Percentiles rank a stretch among this genome's conserved stretches.
Evolutionary conservation across 30 jellyfish, hydroid and myxozoan genomes (phyloP).

Genomic region (Chironex yamaguchii): DNA sequence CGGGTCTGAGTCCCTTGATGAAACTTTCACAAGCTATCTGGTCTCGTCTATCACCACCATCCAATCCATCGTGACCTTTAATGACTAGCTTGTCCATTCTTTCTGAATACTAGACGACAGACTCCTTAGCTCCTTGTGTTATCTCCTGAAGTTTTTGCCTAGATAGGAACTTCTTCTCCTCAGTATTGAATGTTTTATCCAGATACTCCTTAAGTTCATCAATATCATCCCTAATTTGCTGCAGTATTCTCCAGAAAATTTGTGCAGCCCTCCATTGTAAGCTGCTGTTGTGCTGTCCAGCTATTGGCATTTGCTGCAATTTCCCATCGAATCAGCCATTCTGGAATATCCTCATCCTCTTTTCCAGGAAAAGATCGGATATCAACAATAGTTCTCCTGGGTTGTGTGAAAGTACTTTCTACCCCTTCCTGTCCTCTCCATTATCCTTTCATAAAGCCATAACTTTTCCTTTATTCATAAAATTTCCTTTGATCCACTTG

Average conservation of each 20-base stretch:
- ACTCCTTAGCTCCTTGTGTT: background rate
- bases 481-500: too few relatives aligned
- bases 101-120: background rate
- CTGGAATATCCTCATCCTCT: slow-evolving; percentile 44
- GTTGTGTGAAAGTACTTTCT: too few relatives aligned
- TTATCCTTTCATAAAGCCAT: too few relatives aligned
- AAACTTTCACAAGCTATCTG: too few relatives aligned
- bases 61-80: slow-evolving; percentile 7
- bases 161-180: background rate
- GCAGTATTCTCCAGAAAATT: background rate
- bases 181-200: background rate
- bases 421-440: too few relatives aligned
- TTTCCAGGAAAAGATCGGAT: slow-evolving; percentile 46
- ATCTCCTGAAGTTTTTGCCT: slow-evolving; percentile 8
- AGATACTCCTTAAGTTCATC: background rate
- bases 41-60: background rate
- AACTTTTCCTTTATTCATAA: too few relatives aligned
- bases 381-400: slow-evolving; percentile 35
- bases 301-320: slow-evolving; percentile 32
- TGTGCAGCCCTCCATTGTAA: slow-evolving; percentile 13
- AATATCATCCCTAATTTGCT: background rate
- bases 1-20: background rate
- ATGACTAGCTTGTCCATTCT: background rate
- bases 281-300: slow-evolving; percentile 28
- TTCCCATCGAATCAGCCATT: slow-evolving; percentile 28